These are phyloP conservation scores for Platichthys flesus DNA, from an alignment of 2,113 vertebrate genomes.

Conservation along the genomic window DNA sequence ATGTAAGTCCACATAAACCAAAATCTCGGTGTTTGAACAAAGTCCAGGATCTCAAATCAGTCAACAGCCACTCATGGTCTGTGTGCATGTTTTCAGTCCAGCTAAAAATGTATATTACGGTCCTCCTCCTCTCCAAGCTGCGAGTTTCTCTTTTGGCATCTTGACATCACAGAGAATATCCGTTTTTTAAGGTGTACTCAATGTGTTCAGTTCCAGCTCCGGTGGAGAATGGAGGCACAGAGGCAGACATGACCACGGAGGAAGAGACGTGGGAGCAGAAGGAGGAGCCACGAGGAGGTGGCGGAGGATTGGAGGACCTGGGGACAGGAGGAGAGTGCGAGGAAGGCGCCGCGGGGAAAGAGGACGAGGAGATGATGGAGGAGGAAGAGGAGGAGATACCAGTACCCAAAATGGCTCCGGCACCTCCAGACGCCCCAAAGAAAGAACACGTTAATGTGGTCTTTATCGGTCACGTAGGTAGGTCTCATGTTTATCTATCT, in stretches of 20 bases:
- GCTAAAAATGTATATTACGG: not conserved
- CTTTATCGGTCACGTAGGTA: conserved; percentile 98
- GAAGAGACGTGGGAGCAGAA: conserved; percentile 98
- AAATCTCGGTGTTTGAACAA: not conserved
- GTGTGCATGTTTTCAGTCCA: not conserved
- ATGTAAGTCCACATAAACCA: no score
- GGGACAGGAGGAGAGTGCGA: conserved; percentile 81
- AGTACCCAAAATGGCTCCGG: conserved; percentile 88
- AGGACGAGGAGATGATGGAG: conserved; percentile 78
- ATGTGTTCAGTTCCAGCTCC: conserved; percentile 68
- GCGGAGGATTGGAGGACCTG: conserved; percentile 67
- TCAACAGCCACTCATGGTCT: not conserved
- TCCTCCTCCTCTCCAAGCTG: conserved; percentile 7
- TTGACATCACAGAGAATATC: not conserved
- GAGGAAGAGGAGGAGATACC: conserved; percentile 97
- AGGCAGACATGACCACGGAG: conserved; percentile 85
- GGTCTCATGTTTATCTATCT: conserved; percentile 56
- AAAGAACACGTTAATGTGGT: conserved; percentile 99
- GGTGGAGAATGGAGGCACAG: conserved; percentile 95
- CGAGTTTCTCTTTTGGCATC: not conserved
- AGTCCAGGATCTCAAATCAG: not conserved
- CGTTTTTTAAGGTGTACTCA: not conserved
- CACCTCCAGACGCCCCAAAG: conserved; percentile 91
- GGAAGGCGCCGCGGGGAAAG: conserved; percentile 75
- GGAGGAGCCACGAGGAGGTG: conserved; percentile 88